Conservation (phyloP, 2,888 invertebrate species). For the Lasioglossum leucozonium region DNA sequence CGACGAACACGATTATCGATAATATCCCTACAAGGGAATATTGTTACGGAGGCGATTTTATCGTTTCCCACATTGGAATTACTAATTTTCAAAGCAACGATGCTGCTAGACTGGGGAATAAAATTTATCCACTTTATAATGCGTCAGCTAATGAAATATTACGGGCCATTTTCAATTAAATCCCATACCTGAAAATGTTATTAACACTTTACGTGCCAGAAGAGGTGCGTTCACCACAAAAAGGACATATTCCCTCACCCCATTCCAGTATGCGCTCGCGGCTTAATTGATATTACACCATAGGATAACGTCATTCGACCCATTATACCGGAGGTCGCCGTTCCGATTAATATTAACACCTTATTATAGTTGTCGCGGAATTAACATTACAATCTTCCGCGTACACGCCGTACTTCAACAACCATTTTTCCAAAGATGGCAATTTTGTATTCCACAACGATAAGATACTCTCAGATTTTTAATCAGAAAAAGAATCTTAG, state of each 20-base stretch:
- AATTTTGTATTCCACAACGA: constrained; percentile 4
- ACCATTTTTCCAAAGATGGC: constrained; percentile 18
- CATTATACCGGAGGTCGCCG: constrained; percentile 38
- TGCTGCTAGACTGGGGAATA: neutral
- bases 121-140: constrained; percentile 12
- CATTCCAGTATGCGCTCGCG: neutral
- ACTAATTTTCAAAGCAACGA: constrained; percentile 7
- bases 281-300: constrained; percentile 52
- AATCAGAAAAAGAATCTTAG: neutral
- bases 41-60: neutral
- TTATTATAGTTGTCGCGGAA: constrained; percentile 41
- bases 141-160: constrained; percentile 9
- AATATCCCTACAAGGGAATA: neutral
- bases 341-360: constrained; percentile 58
- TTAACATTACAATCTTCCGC: constrained; percentile 46
- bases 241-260: constrained; percentile 14
- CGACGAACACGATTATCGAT: constrained; percentile 17
- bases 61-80: constrained; percentile 18
- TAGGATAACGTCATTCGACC: constrained; percentile 40
- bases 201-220: constrained; percentile 27
- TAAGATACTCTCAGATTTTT: neutral
- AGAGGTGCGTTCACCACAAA: neutral
- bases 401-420: neutral
- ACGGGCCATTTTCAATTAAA: constrained; percentile 40
- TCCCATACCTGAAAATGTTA: constrained; percentile 27